Evolutionary conservation across 2,113 vertebrate genomes (phyloP).

Genomic region (Stomatorhinus ivindoensis): DNA sequence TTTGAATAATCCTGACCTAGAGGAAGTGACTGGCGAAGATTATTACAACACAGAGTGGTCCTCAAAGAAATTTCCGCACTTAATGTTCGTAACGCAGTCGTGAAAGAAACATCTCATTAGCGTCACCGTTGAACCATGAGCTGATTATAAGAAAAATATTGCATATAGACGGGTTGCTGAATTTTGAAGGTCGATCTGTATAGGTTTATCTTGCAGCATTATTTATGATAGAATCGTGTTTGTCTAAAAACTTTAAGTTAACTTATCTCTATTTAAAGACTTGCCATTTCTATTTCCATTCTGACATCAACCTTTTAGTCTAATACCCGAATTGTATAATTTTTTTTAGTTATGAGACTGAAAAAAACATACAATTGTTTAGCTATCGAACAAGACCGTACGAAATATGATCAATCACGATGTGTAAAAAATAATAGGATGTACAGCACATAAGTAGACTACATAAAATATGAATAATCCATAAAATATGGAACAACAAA

Average conservation of each 20-base stretch:
- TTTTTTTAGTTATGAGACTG: not conserved
- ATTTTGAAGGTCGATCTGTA: not conserved
- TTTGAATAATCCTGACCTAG: not conserved
- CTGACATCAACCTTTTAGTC: not conserved
- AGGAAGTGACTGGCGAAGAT: not conserved
- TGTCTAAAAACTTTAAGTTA: not conserved
- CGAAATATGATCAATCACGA: not conserved
- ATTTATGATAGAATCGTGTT: not conserved
- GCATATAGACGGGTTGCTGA: not conserved
- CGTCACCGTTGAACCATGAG: not conserved
- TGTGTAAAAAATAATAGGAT: not conserved
- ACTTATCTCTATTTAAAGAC: not conserved
- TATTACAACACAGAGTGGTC: not conserved
- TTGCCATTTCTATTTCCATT: not conserved
- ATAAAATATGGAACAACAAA: not conserved
- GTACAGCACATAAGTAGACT: not conserved
- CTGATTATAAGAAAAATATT: not conserved
- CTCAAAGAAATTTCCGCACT: not conserved
- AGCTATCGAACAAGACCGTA: not conserved
- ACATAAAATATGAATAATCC: no score
- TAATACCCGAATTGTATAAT: not conserved
- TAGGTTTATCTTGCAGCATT: not conserved
- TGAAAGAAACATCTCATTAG: not conserved
- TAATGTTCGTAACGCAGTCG: not conserved
- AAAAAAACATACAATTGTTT: not conserved